Evolutionary conservation across 2,888 invertebrate genomes (phyloP).

Genomic region (Miltochrista miniata): DNA sequence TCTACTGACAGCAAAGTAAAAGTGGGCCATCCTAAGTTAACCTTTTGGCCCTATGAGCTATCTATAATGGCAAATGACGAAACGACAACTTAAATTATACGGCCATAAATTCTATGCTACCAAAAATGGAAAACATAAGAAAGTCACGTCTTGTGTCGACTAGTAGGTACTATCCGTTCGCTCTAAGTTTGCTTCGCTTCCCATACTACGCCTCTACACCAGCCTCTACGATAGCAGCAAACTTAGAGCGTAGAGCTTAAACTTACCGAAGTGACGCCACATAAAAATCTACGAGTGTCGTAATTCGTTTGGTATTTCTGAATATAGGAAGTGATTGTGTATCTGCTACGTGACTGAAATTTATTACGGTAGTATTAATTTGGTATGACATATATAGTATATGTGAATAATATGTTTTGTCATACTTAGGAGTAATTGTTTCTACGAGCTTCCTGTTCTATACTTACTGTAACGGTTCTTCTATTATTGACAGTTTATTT

Average conservation of each 20-base stretch:
- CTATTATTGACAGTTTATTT: conserved; percentile 13
- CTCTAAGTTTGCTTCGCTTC: no score
- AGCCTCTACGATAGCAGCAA: no score
- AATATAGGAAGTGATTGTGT: conserved; percentile 22
- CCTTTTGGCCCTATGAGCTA: no score
- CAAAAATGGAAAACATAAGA: neutral
- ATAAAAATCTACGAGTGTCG: conserved; percentile 8
- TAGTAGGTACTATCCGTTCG: no score
- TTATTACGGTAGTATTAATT: conserved; percentile 1
- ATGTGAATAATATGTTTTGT: neutral
- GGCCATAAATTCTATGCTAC: neutral
- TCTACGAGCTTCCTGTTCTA: conserved; percentile 1
- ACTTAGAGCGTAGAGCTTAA: no score
- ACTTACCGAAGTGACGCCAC: neutral
- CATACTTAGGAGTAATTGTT: conserved; percentile 1
- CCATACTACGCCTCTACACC: no score
- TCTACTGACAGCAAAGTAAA: no score
- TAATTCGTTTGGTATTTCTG: conserved; percentile 39
- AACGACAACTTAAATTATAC: conserved; percentile 1
- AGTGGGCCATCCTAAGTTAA: no score
- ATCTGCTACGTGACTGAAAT: conserved; percentile 10
- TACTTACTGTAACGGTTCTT: neutral
- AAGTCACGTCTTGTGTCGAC: neutral
- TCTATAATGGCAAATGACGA: neutral
- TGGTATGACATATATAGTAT: neutral